phyloP scores from a whole-genome alignment of 2,113 vertebrate genomes.

The Morone saxatilis region DNA sequence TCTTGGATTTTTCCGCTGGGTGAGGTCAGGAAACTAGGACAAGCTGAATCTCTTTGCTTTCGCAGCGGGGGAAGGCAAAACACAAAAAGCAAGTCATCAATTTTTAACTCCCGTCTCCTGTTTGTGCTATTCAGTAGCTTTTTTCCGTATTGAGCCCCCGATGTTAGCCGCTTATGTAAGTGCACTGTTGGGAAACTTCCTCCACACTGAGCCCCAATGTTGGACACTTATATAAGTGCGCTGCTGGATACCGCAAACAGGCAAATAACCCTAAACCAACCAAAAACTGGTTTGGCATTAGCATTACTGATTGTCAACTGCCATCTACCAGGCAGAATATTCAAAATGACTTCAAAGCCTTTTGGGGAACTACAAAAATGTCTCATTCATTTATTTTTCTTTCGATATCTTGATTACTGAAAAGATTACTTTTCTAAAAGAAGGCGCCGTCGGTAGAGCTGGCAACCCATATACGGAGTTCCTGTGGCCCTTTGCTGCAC shows the following conservation, averaged over 20 bases:
- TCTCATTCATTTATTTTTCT: background rate
- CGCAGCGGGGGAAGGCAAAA: slow-evolving; percentile 24
- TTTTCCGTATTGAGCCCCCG: slow-evolving; percentile 36
- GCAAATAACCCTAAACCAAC: slow-evolving; percentile 27
- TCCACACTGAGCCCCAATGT: slow-evolving; percentile 41
- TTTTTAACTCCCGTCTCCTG: slow-evolving; percentile 70
- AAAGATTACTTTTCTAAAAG: background rate
- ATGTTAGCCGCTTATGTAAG: slow-evolving; percentile 61
- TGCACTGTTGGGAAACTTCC: slow-evolving; percentile 55
- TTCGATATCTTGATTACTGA: background rate
- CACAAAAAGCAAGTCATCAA: slow-evolving; percentile 78
- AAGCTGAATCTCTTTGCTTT: slow-evolving; percentile 42
- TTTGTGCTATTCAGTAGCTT: slow-evolving; percentile 72
- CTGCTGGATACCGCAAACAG: slow-evolving; percentile 26
- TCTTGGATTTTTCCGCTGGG: slow-evolving; percentile 25
- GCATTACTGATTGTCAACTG: background rate
- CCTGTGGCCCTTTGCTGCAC: too few relatives aligned
- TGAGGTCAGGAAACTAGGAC: slow-evolving; percentile 70
- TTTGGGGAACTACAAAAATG: background rate
- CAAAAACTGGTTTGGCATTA: background rate
- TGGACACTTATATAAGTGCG: slow-evolving; percentile 52
- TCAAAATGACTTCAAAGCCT: slow-evolving; percentile 5
- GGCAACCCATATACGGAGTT: too few relatives aligned
- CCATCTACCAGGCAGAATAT: background rate
- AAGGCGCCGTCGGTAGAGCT: background rate